Conservation (phyloP, 1,140 invertebrate species). For the Adoxophyes honmai region DNA sequence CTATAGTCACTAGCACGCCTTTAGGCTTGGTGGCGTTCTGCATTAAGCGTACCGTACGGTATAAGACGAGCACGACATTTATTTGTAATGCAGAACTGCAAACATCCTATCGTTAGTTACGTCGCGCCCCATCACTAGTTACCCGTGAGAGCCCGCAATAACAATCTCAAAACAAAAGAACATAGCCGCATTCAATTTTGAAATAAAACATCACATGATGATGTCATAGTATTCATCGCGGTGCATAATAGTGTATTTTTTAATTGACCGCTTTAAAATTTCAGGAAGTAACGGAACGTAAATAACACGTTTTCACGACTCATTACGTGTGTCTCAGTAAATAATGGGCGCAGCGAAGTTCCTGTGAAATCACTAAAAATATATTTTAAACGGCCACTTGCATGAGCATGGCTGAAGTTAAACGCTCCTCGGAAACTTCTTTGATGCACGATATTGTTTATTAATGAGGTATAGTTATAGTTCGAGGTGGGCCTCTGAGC, state of each 20-base stretch:
- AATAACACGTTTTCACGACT: background rate
- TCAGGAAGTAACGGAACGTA: background rate
- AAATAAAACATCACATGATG: background rate
- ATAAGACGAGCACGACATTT: slow-evolving; percentile 20
- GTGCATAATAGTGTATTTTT: background rate
- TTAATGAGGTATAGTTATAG: slow-evolving; percentile 39
- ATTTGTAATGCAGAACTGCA: slow-evolving; percentile 62
- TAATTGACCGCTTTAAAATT: background rate
- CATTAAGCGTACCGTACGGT: slow-evolving; percentile 19
- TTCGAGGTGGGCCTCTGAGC: slow-evolving; percentile 33
- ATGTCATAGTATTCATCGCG: background rate
- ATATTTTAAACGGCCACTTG: slow-evolving; percentile 21
- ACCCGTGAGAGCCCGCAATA: slow-evolving; percentile 30
- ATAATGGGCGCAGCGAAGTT: slow-evolving; percentile 14
- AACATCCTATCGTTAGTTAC: slow-evolving; percentile 46
- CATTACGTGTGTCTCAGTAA: background rate
- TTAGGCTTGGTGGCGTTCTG: background rate
- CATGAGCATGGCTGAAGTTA: slow-evolving; percentile 26
- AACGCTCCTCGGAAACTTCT: slow-evolving; percentile 39
- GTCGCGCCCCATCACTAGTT: slow-evolving; percentile 16
- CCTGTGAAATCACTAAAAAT: slow-evolving; percentile 22
- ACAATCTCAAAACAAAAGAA: slow-evolving; percentile 20
- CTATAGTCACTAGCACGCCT: no score
- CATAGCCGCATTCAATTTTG: background rate
- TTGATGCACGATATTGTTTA: slow-evolving; percentile 53